These are phyloP conservation scores for Eupithecia subfuscata DNA, from an alignment of 2,888 invertebrate species.

Conservation along the genomic window DNA sequence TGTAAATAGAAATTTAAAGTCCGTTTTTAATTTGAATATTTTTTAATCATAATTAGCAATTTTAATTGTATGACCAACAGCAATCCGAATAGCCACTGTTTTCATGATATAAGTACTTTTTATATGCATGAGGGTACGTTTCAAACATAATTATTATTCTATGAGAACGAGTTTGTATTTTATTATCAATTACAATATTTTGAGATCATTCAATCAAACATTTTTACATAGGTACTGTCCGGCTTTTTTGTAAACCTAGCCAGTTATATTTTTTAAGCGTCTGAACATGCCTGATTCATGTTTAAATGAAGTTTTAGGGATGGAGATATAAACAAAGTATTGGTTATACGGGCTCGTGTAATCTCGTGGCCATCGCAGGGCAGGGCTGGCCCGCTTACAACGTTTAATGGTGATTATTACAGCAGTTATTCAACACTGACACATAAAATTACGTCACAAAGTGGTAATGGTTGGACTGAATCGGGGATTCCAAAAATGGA, in stretches of 20 bases:
- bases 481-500: not conserved
- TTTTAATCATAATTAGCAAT: too few species aligned
- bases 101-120: too few species aligned
- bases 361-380: constrained; percentile 23
- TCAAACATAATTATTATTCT: not conserved
- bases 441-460: constrained; percentile 12
- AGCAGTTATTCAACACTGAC: constrained; percentile 11
- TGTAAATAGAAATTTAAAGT: too few species aligned
- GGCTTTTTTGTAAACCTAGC: not conserved
- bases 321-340: constrained; percentile 34
- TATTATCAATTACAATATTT: not conserved
- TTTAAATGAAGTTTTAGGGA: constrained; percentile 14
- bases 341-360: constrained; percentile 27
- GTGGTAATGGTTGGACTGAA: constrained; percentile 5
- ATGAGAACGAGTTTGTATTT: not conserved
- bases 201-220: not conserved
- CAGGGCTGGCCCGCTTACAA: constrained; percentile 20
- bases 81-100: not conserved
- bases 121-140: not conserved
- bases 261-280: not conserved
- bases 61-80: not conserved
- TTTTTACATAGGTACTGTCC: not conserved
- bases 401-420: constrained; percentile 11
- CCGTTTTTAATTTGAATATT: too few species aligned
- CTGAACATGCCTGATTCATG: constrained; percentile 11